These are phyloP conservation scores for Pachypanchax playfairii DNA, from an alignment of 2,113 vertebrate species.

Conservation along the genomic window DNA sequence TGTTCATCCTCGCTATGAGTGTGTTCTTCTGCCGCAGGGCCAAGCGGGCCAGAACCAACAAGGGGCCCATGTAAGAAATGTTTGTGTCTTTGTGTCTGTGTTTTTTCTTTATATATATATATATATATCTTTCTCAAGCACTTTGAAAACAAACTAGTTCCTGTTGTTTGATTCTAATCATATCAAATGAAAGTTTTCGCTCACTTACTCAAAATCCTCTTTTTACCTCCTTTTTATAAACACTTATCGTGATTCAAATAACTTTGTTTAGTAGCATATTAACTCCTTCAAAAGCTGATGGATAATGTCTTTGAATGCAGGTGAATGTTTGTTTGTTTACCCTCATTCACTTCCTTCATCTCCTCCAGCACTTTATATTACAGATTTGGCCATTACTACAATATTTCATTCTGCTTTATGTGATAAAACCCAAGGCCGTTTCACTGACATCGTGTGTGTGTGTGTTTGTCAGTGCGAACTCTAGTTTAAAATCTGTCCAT, in stretches of 20 bases:
- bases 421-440: slow-evolving; percentile 51
- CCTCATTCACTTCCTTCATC: slow-evolving; percentile 11
- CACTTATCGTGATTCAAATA: slow-evolving; percentile 1
- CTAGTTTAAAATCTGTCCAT: slow-evolving; percentile 10
- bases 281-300: slow-evolving; percentile 36
- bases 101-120: slow-evolving; percentile 6
- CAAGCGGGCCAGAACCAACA: slow-evolving; percentile 61
- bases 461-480: background rate
- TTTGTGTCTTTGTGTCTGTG: slow-evolving; percentile 7
- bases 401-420: slow-evolving; percentile 61
- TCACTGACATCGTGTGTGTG: slow-evolving; percentile 21
- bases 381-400: slow-evolving; percentile 45
- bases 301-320: slow-evolving; percentile 13
- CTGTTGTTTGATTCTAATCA: slow-evolving; percentile 1
- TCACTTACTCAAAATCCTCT: background rate
- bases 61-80: slow-evolving; percentile 80
- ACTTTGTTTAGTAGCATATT: slow-evolving; percentile 25
- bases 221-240: background rate
- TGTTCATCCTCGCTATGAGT: slow-evolving; percentile 59
- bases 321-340: slow-evolving; percentile 21
- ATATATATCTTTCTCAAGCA: background rate
- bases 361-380: slow-evolving; percentile 45
- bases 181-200: background rate
- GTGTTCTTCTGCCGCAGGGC: slow-evolving; percentile 67
- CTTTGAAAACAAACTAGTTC: background rate